These are phyloP conservation scores for Heliconius hewitsoni DNA, from an alignment of 1,140 invertebrate genomes.

Conservation along the genomic window DNA sequence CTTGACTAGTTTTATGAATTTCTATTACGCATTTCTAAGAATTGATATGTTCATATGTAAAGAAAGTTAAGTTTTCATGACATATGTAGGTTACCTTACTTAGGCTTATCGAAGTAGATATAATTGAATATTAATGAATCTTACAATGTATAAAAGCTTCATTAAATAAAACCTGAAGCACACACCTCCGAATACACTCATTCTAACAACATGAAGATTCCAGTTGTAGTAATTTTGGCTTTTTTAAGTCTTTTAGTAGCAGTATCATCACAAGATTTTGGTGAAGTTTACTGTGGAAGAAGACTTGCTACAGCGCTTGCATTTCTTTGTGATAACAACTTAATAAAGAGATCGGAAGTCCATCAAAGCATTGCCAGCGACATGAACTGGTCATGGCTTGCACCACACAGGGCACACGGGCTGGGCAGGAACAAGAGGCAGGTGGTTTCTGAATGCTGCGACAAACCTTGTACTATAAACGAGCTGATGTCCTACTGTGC, in stretches of 20 bases:
- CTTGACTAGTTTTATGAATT: neutral
- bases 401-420: slow-evolving; percentile 29
- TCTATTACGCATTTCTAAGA: neutral
- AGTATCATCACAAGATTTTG: slow-evolving; percentile 19
- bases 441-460: slow-evolving; percentile 47
- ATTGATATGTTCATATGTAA: neutral
- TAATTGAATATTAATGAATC: slow-evolving; percentile 26
- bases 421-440: slow-evolving; percentile 42
- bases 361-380: neutral
- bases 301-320: slow-evolving; percentile 22
- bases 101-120: neutral
- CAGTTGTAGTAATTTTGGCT: neutral
- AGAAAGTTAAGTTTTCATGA: neutral
- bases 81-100: neutral
- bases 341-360: slow-evolving; percentile 31
- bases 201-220: slow-evolving; percentile 28
- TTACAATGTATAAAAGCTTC: slow-evolving; percentile 16
- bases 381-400: slow-evolving; percentile 36
- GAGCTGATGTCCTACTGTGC: slow-evolving; percentile 47
- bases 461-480: slow-evolving; percentile 43
- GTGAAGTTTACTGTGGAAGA: slow-evolving; percentile 38
- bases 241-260: neutral
- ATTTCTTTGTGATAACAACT: slow-evolving; percentile 27
- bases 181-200: neutral
- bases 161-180: neutral